Base-by-base conservation (phyloP, 64 coral and sea anemone species). In the Dendrophyllia cribrosa region DNA sequence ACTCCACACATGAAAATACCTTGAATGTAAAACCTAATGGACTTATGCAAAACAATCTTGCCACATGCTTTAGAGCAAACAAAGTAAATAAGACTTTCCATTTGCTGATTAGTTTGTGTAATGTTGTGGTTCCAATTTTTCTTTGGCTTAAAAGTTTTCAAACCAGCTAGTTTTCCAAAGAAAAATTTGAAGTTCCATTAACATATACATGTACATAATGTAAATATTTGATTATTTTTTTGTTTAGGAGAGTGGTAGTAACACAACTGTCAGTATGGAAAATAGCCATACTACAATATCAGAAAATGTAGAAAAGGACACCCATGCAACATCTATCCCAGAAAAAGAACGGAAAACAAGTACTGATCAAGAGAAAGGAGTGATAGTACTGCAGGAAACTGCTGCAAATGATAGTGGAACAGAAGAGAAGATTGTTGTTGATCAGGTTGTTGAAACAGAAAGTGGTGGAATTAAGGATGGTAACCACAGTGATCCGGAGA, bases 401-500 rank as follows among this genome's bases (percentile, higher is more conserved):
- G 61, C 44, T 22, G 58, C 20, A 51, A 48, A n/a, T 5, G 80
- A 83, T 3, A 66, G 43, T 67, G 26, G 43, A 66, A 49, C 61
- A 66, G 61, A 83, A 23, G 62, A 66, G 19, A 82, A 64, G 20
- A 64, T 11, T 64, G 59, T 11, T 64, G 59, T 15, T 9, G 58
- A 63, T 66, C 72, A 75, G 45, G 20, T 12, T 22, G 50, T 46
- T 48, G 44, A 66, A 7, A 26, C 34, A 12, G 59, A 67, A 45
- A 16, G 19, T 50, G 62, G 47, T 9, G 21, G 49, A 45, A 11
- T 43, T 1, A 67, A 66, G 16, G 80, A 83, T 21, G 80, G 21
- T 21, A 83, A 64, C 44, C 80, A 83, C 44, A 83, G 80, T 49
- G 80, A 83, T 83, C 59, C 80, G 9, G 80, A 83, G 13, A 66